These are phyloP conservation scores for Alectura lathami DNA, from an alignment of 2,113 vertebrate species.

Conservation along the genomic window DNA sequence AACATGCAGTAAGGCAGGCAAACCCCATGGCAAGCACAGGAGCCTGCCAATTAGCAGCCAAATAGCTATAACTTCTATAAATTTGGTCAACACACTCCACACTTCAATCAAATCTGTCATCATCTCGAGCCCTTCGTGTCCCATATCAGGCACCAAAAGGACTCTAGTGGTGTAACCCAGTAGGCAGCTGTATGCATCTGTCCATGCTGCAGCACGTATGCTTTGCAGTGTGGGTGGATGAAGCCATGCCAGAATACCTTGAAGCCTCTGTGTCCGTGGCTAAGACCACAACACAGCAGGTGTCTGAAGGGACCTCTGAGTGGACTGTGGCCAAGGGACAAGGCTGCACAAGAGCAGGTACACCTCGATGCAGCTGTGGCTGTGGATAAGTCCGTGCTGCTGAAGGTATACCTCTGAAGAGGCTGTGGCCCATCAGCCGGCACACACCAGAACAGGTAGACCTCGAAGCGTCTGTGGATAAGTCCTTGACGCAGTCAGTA, in stretches of 20 bases:
- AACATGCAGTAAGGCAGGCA: neutral
- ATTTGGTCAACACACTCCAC: neutral
- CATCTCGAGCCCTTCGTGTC: neutral
- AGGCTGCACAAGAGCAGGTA: neutral
- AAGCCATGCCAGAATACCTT: neutral
- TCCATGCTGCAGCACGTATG: neutral
- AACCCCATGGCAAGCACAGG: neutral
- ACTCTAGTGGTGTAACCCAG: neutral
- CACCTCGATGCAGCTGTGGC: neutral
- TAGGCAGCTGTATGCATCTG: too few species aligned
- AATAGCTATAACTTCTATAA: neutral
- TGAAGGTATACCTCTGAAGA: neutral
- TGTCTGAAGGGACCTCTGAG: neutral
- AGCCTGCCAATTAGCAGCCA: neutral
- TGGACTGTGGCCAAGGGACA: neutral
- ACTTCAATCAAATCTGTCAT: neutral
- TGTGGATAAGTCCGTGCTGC: neutral
- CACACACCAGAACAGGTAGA: neutral
- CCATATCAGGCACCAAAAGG: neutral
- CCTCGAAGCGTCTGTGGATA: neutral
- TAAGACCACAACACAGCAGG: neutral
- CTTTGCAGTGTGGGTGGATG: neutral
- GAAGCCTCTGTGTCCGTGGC: neutral
- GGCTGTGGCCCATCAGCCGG: neutral
- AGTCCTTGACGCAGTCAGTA: neutral